Evolutionary conservation across 2,888 invertebrate species (phyloP).

Genomic region (Pyralis farinalis): DNA sequence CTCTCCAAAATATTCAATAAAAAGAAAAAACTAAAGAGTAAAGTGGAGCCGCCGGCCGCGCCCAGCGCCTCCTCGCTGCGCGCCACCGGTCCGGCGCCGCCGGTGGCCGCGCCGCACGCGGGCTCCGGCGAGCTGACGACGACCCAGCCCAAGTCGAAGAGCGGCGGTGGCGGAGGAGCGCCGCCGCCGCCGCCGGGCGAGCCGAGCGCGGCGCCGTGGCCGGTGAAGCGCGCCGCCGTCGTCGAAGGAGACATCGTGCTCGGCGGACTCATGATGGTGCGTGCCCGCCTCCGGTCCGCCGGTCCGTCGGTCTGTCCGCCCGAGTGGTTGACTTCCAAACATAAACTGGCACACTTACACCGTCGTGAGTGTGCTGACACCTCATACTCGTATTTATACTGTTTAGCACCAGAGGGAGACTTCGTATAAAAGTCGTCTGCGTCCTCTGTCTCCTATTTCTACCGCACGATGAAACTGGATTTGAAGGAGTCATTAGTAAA

Average conservation of each 20-base stretch:
- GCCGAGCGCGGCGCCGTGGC: slow-evolving; percentile 76
- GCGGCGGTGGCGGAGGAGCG: background rate
- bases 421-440: no score
- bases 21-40: slow-evolving; percentile 34
- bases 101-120: no score
- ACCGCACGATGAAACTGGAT: no score
- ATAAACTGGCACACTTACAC: no score
- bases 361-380: no score
- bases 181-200: slow-evolving; percentile 14
- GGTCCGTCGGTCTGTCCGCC: no score
- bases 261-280: slow-evolving; percentile 94
- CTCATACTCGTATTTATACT: no score
- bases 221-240: slow-evolving; percentile 89
- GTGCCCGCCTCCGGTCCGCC: slow-evolving; percentile 8
- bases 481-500: no score
- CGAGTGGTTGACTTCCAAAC: no score
- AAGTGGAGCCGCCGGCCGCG: slow-evolving; percentile 15
- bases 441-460: no score
- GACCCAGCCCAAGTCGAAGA: background rate
- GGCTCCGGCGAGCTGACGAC: slow-evolving; percentile 9
- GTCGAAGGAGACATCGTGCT: slow-evolving; percentile 91
- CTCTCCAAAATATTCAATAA: slow-evolving; percentile 51
- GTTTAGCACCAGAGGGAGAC: no score
- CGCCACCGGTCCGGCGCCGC: background rate
- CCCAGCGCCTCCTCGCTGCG: slow-evolving; percentile 41